These are phyloP conservation scores for Chrysolina haemoptera DNA, from an alignment of 2,888 invertebrate species.

Conservation along the genomic window DNA sequence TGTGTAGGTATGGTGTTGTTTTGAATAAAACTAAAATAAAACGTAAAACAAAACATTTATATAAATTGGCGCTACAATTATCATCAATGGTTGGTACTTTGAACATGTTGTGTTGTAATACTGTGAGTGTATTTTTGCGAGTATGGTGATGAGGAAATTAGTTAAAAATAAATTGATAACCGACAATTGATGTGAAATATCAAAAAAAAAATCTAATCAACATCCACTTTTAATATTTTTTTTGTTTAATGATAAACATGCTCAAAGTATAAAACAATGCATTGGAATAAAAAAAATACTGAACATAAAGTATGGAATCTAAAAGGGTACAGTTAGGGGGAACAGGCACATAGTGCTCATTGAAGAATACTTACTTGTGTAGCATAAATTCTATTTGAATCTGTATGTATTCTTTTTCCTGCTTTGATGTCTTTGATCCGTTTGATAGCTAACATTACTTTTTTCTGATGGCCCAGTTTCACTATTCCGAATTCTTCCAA, in stretches of 20 bases:
- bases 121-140: conserved; percentile 28
- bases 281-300: conserved; percentile 29
- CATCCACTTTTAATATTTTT: conserved; percentile 14
- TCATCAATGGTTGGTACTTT: conserved; percentile 42
- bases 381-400: conserved; percentile 66
- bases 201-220: conserved; percentile 27
- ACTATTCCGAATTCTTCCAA: conserved; percentile 97
- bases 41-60: neutral
- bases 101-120: conserved; percentile 52
- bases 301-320: conserved; percentile 15
- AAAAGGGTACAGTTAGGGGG: conserved; percentile 22
- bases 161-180: neutral
- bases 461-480: conserved; percentile 97
- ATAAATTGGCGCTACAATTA: conserved; percentile 12
- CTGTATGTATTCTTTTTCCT: conserved; percentile 79
- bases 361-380: conserved; percentile 62
- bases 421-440: conserved; percentile 94
- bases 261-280: conserved; percentile 54
- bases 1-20: conserved; percentile 23
- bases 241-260: conserved; percentile 46
- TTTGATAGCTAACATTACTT: conserved; percentile 96
- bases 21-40: conserved; percentile 6
- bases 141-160: conserved; percentile 19
- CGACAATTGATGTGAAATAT: conserved; percentile 44
- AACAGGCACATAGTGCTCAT: conserved; percentile 31